A percentile compares a stretch with the other conserved stretches of the same genome.
These are phyloP conservation scores for Gymnopithys bicolor DNA, from an alignment of 2,797 vertebrate genomes.

Conservation along the genomic window DNA sequence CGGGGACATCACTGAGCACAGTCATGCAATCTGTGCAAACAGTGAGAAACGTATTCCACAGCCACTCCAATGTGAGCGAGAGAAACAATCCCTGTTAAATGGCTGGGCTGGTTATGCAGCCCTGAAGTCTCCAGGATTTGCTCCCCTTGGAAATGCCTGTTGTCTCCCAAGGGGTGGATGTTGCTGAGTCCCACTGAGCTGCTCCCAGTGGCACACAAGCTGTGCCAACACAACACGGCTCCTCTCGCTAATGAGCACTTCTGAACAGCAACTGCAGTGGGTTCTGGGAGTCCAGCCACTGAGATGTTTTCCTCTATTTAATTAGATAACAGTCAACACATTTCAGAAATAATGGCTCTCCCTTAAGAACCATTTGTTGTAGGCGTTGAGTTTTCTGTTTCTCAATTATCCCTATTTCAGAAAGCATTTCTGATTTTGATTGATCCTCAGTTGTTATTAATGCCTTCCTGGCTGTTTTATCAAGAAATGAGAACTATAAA, in stretches of 20 bases:
- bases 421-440: constrained; percentile 25
- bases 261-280: accelerated
- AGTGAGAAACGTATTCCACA: not conserved
- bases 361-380: not conserved
- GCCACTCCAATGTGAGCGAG: accelerated
- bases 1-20: accelerated
- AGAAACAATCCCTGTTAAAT: accelerated
- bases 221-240: not conserved
- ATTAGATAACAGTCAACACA: not conserved
- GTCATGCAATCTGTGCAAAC: not conserved
- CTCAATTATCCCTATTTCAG: not conserved
- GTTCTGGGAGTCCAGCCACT: not conserved
- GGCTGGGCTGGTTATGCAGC: not conserved
- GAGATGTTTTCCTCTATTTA: not conserved
- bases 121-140: not conserved
- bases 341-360: constrained; percentile 9
- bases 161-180: not conserved
- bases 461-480: not conserved
- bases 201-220: not conserved
- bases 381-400: not conserved
- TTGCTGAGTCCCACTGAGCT: not conserved
- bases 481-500: not conserved
- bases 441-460: not conserved
- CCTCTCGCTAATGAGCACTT: not conserved
- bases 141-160: not conserved